Evolutionary conservation across 2,888 invertebrate genomes (phyloP).

Genomic region (Athalia rosae): DNA sequence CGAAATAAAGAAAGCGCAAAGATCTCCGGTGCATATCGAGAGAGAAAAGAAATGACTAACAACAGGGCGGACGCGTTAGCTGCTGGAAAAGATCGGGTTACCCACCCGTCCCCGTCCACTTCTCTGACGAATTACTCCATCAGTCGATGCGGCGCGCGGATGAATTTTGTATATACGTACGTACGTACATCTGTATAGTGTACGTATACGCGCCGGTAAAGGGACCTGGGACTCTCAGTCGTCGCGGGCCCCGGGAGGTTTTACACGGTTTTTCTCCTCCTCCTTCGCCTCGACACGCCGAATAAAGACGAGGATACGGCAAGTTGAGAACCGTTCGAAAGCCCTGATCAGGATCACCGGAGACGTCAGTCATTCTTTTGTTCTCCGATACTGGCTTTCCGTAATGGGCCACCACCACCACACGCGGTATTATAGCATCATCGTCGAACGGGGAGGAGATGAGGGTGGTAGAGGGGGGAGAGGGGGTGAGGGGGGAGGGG

Average conservation of each 20-base stretch:
- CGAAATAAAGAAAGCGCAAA: conserved; percentile 48
- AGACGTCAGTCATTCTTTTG: conserved; percentile 68
- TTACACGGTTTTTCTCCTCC: no score
- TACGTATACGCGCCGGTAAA: conserved; percentile 12
- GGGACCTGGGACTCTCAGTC: neutral
- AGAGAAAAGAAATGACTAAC: neutral
- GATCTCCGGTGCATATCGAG: no score
- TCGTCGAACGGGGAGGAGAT: no score
- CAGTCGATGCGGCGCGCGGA: conserved; percentile 55
- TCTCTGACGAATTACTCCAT: conserved; percentile 63
- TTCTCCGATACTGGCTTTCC: conserved; percentile 62
- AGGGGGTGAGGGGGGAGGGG: no score
- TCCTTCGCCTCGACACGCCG: no score
- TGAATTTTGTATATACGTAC: no score
- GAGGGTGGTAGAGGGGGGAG: no score
- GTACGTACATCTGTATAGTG: no score
- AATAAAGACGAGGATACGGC: neutral
- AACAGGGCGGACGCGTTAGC: conserved; percentile 55
- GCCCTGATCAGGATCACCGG: conserved; percentile 63
- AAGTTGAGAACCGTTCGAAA: conserved; percentile 39
- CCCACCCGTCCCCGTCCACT: conserved; percentile 63
- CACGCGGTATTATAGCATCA: conserved; percentile 51
- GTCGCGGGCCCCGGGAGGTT: neutral
- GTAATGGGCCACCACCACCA: conserved; percentile 42
- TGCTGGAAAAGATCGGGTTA: conserved; percentile 62